These are phyloP conservation scores for Pseudomyrmex gracilis DNA, from an alignment of 1,140 invertebrate species.

Conservation along the genomic window DNA sequence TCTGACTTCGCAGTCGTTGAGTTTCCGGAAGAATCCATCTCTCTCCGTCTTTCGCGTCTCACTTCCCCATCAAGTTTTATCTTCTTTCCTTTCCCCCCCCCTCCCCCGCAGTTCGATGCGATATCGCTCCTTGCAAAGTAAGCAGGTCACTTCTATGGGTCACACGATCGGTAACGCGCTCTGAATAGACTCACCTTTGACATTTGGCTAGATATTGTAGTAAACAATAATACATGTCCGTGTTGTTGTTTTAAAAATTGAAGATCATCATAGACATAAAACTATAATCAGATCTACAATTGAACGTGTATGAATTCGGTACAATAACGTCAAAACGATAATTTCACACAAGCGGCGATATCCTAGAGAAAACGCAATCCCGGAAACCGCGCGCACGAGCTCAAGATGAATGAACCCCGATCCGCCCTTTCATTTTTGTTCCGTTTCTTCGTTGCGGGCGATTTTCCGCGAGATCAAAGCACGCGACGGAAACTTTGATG, in stretches of 20 bases:
- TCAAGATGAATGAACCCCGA: slow-evolving; percentile 30
- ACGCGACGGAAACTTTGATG: slow-evolving; percentile 66
- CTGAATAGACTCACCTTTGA: slow-evolving; percentile 26
- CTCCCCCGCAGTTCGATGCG: neutral
- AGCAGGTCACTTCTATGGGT: slow-evolving; percentile 36
- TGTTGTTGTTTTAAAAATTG: neutral
- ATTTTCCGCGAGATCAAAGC: slow-evolving; percentile 64
- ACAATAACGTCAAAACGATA: neutral
- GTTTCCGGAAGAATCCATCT: slow-evolving; percentile 60
- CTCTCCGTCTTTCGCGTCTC: slow-evolving; percentile 36
- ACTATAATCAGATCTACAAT: neutral
- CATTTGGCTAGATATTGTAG: slow-evolving; percentile 21
- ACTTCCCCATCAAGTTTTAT: slow-evolving; percentile 24
- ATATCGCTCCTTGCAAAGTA: slow-evolving; percentile 13
- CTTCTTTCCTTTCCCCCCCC: slow-evolving; percentile 24
- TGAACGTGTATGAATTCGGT: neutral
- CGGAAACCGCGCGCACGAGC: neutral
- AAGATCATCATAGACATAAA: no score
- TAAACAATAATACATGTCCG: neutral
- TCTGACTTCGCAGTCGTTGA: slow-evolving; percentile 68
- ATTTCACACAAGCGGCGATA: slow-evolving; percentile 3
- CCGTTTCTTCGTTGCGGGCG: slow-evolving; percentile 13
- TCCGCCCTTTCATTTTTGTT: slow-evolving; percentile 34
- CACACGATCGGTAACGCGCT: slow-evolving; percentile 49
- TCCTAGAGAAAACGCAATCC: neutral